A percentile compares a stretch with the other conserved stretches of the same genome.
Conservation (phyloP, 2,888 invertebrate genomes). For the Willowsia nigromaculata region DNA sequence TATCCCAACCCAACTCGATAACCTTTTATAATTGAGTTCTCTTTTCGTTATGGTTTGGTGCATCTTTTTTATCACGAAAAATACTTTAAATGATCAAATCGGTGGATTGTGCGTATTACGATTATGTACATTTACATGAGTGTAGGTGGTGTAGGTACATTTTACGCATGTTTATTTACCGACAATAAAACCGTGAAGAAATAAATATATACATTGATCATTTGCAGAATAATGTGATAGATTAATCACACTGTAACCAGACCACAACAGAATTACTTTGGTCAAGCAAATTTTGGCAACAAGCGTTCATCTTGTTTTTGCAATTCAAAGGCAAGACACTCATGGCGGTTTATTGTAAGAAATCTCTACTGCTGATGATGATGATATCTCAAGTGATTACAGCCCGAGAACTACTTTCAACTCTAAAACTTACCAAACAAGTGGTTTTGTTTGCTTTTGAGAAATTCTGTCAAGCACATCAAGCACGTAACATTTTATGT, state of each 20-base stretch:
- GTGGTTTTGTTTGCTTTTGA: slow-evolving; percentile 24
- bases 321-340: neutral
- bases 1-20: too few species aligned
- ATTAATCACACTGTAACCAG: slow-evolving; percentile 28
- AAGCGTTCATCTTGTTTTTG: neutral
- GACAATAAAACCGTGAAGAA: neutral
- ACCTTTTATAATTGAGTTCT: too few species aligned
- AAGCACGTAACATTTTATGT: slow-evolving; percentile 33
- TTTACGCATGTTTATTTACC: neutral
- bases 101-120: too few species aligned
- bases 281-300: neutral
- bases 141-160: too few species aligned
- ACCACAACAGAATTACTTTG: slow-evolving; percentile 41
- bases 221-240: too few species aligned
- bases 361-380: neutral
- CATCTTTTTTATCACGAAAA: too few species aligned
- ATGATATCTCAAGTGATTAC: neutral
- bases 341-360: neutral
- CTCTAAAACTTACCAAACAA: neutral
- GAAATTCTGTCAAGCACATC: slow-evolving; percentile 48
- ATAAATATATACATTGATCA: neutral
- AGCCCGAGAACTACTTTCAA: slow-evolving; percentile 1
- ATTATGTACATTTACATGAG: too few species aligned
- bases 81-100: too few species aligned
- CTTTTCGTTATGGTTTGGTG: too few species aligned